Evolutionary conservation across 2,888 invertebrate genomes (phyloP).

Genomic region (Schizaphis graminum): DNA sequence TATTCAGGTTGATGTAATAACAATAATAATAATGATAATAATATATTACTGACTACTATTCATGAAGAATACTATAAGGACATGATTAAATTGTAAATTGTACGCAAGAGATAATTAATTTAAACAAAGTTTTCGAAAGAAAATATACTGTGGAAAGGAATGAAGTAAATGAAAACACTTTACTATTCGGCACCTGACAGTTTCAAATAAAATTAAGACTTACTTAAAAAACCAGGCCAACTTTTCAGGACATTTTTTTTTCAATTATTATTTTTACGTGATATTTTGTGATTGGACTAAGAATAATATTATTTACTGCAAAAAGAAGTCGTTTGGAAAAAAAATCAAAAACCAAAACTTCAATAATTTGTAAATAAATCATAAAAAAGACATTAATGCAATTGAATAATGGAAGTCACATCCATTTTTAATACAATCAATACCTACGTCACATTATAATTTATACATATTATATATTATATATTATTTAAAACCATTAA

Average conservation of each 20-base stretch:
- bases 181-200: slow-evolving; percentile 27
- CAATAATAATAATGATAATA: slow-evolving; percentile 23
- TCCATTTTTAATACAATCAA: not conserved
- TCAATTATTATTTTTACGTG: not conserved
- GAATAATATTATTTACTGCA: not conserved
- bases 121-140: slow-evolving; percentile 26
- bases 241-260: not conserved
- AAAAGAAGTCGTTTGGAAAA: not conserved
- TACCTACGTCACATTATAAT: not conserved
- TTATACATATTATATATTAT: not conserved
- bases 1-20: slow-evolving; percentile 34
- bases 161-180: not conserved
- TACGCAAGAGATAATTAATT: slow-evolving; percentile 42
- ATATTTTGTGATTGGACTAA: not conserved
- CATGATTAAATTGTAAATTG: slow-evolving; percentile 42
- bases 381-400: not conserved
- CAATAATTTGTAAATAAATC: not conserved
- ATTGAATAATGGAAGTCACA: not conserved
- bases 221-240: not conserved
- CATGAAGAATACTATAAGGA: not conserved
- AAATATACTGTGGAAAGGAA: not conserved
- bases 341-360: not conserved
- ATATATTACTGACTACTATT: not conserved
- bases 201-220: slow-evolving; percentile 18
- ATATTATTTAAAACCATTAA: not conserved